phyloP scores from a whole-genome alignment of 2,113 vertebrate species.

The Takifugu flavidus region DNA sequence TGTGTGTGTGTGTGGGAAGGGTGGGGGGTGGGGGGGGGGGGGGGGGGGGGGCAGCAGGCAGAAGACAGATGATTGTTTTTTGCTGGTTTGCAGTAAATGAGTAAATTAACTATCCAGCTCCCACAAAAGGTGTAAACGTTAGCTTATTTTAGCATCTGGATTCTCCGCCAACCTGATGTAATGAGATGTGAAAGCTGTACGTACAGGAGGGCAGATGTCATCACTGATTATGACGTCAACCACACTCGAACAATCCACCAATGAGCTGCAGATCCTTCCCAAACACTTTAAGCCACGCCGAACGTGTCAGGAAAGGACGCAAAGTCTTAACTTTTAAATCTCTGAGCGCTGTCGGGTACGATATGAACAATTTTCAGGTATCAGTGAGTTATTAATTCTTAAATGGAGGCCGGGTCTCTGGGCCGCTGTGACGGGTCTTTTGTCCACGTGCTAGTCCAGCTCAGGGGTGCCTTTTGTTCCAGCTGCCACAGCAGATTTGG shows the following conservation, averaged over 20 bases:
- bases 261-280: not conserved
- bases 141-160: no score
- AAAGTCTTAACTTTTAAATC: not conserved
- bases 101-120: no score
- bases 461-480: conserved; percentile 67
- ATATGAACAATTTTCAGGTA: conserved; percentile 24
- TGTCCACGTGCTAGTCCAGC: conserved; percentile 48
- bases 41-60: no score
- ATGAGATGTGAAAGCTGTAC: no score
- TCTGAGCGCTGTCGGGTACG: conserved; percentile 6
- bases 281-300: conserved; percentile 3
- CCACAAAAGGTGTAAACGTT: no score
- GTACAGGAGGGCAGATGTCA: not conserved
- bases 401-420: conserved; percentile 43
- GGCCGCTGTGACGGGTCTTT: conserved; percentile 42
- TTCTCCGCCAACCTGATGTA: no score
- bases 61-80: no score
- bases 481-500: conserved; percentile 74
- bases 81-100: no score
- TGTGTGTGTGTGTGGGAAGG: no score
- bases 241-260: conserved; percentile 4
- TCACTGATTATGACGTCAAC: conserved; percentile 13
- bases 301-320: no score
- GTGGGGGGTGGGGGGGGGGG: no score
- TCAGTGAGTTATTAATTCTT: conserved; percentile 39